Base-by-base conservation (phyloP, 2,797 vertebrate species). In the Catharus ustulatus region DNA sequence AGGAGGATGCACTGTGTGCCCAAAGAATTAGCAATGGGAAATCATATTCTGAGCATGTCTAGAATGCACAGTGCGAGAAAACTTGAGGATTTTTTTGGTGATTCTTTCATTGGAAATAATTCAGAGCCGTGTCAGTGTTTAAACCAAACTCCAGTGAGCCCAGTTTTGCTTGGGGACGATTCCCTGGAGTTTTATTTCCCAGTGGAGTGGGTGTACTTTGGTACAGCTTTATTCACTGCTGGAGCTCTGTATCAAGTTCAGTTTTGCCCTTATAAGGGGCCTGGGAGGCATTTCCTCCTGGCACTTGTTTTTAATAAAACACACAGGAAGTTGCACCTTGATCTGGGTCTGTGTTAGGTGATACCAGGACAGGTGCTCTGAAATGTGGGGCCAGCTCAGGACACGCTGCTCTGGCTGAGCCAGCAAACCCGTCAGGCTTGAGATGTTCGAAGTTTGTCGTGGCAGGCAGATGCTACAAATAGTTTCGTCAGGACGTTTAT, bases 251-350 rank as follows among this genome's bases (percentile, higher is more conserved):
- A 1, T 67, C 49, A 36, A 76, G 80, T 85, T 97, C 81, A 73
- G 79, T 88, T 94, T 85, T 94, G 77, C 6, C 95, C 94, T 36
- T 94, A 89, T 93, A 92, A 66, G 95, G 94, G 88, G 93, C n/a
- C 80, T 6, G 3, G 55, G 38, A 74, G 85, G 94, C 90, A 82
- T 95, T 96, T 96, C 96, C 95, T 96, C 74, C 72, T 76, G 83
- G n/a, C 62, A 43, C 89, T 95, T 94, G 89, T 91, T 95, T 93
- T 91, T 94, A 52, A 93, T 94, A 52, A 93, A 94, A 61, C 16
- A 8, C 32, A 3, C 80, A 94, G 95, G 95, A 97, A 95, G 38
- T 78, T 92, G 93, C 84, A 95, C 95, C 96, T 97, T 95, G 93
- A 30, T 80, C 87, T 42, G 64, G 13, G 48, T 64, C 71, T 89